Conservation (phyloP, 2,113 vertebrate genomes). For the Xiphorhynchus elegans region DNA sequence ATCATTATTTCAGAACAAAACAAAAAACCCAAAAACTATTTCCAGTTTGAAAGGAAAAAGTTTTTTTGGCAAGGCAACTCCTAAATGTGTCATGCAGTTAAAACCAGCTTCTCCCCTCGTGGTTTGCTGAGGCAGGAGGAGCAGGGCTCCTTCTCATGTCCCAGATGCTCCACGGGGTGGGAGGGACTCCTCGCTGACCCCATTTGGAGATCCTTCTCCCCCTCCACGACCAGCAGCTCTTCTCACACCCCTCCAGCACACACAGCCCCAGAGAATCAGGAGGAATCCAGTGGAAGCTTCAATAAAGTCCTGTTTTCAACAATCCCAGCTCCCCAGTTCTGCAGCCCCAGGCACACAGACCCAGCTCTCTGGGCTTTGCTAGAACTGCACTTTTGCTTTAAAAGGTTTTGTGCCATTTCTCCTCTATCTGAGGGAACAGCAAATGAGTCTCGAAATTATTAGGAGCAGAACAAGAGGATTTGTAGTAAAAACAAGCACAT, state of each 20-base stretch:
- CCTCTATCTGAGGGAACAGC: background rate
- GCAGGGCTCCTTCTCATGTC: background rate
- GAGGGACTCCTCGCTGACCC: background rate
- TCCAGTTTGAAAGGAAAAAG: background rate
- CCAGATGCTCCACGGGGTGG: background rate
- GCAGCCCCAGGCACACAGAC: background rate
- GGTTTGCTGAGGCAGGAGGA: background rate
- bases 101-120: conserved; percentile 6
- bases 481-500: background rate
- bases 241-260: background rate
- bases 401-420: background rate
- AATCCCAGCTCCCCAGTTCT: background rate
- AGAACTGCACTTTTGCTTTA: background rate
- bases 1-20: conserved; percentile 36
- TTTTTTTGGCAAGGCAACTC: conserved; percentile 5
- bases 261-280: background rate
- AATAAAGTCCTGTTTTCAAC: background rate
- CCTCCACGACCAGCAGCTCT: background rate
- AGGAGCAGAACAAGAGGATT: background rate
- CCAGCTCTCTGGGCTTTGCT: background rate
- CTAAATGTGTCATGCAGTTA: background rate
- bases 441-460: background rate
- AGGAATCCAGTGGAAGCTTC: background rate
- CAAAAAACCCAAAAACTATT: background rate
- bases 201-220: background rate